Conservation (phyloP, 2,888 invertebrate species). For the Lasioglossum pauxillum region DNA sequence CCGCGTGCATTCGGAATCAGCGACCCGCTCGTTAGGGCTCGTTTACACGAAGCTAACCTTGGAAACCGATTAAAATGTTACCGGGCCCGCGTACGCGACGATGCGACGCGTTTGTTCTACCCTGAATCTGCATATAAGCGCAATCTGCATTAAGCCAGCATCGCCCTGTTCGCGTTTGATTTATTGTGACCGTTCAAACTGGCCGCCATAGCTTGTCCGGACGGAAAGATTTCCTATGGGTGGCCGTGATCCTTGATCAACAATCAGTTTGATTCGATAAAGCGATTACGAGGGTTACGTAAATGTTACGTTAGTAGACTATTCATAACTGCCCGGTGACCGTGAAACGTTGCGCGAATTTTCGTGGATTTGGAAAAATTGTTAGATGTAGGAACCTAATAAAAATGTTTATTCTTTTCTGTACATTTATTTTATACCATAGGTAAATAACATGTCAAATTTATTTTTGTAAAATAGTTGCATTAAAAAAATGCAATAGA, state of each 20-base stretch:
- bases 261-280: background rate
- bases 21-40: conserved; percentile 65
- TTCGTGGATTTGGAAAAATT: background rate
- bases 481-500: too few species aligned
- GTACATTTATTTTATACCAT: too few species aligned
- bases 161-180: conserved; percentile 43
- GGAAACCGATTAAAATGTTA: conserved; percentile 70
- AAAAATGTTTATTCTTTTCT: too few species aligned
- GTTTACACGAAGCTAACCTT: conserved; percentile 65
- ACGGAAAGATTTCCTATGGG: background rate
- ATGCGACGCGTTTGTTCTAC: conserved; percentile 41
- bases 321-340: background rate
- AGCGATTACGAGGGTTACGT: background rate
- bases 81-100: conserved; percentile 38
- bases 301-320: background rate
- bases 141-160: conserved; percentile 34
- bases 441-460: too few species aligned
- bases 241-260: conserved; percentile 2
- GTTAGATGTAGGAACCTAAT: background rate
- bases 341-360: background rate
- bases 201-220: background rate
- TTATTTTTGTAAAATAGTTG: too few species aligned
- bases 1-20: conserved; percentile 61
- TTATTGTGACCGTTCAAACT: conserved; percentile 44
- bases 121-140: conserved; percentile 40